A percentile compares a stretch with the other conserved stretches of the same genome.
Evolutionary conservation across 1,140 invertebrate species (phyloP).

Genomic region (Penaeus vannamei): DNA sequence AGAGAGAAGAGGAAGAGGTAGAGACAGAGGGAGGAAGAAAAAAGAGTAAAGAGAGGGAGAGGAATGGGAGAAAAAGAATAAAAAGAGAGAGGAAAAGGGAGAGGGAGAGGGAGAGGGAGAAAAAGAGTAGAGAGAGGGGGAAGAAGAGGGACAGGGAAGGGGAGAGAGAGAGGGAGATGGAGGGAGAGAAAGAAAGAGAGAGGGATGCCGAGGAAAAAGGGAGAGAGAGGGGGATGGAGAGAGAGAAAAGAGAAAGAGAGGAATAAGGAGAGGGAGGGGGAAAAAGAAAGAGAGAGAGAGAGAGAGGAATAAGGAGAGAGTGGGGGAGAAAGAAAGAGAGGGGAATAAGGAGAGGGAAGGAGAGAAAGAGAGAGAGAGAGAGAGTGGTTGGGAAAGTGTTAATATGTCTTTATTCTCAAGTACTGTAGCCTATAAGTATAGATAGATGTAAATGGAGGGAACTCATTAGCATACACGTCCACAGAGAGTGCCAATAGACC

Average conservation of each 20-base stretch:
- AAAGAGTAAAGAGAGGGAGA: neutral
- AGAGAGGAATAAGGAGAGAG: neutral
- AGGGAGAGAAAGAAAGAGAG: neutral
- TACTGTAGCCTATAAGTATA: too few species aligned
- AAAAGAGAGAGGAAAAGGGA: neutral
- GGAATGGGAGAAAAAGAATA: neutral
- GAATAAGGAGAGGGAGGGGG: conserved; percentile 2
- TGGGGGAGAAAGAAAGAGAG: neutral
- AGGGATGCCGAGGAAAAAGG: neutral
- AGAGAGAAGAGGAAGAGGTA: neutral
- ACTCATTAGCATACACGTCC: too few species aligned
- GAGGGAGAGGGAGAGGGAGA: neutral
- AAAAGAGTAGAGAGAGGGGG: conserved; percentile 1
- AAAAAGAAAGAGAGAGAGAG: conserved; percentile 18
- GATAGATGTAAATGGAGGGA: too few species aligned
- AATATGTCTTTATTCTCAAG: neutral
- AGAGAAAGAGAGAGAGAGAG: conserved; percentile 7
- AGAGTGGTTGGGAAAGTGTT: neutral
- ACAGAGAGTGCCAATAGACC: too few species aligned
- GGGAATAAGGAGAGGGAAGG: neutral
- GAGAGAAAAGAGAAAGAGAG: neutral
- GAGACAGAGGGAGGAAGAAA: neutral
- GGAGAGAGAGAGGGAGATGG: neutral
- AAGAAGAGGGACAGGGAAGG: neutral
- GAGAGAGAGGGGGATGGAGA: neutral